phyloP scores from a whole-genome alignment of 2,888 invertebrate genomes.

The Eupithecia dodoneata region DNA sequence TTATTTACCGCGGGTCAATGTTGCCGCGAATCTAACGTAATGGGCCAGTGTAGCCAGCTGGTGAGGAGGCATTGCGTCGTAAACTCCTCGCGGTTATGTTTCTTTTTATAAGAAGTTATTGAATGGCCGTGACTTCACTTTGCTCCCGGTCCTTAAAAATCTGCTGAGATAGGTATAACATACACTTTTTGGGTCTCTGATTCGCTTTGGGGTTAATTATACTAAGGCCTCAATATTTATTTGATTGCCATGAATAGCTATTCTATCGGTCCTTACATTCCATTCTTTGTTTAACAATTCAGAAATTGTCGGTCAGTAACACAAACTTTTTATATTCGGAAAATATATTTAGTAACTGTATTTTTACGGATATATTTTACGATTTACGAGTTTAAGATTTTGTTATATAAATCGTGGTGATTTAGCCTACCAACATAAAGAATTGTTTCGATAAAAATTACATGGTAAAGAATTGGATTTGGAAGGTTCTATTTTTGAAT shows the following conservation, averaged over 20 bases:
- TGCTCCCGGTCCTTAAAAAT: not conserved
- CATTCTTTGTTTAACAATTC: not conserved
- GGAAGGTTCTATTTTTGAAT: not conserved
- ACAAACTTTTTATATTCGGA: not conserved
- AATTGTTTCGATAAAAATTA: not conserved
- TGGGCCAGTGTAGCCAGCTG: conserved; percentile 36
- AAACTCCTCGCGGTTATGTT: conserved; percentile 26
- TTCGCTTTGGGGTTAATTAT: not conserved
- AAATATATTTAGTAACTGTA: not conserved
- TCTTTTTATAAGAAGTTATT: conserved; percentile 15
- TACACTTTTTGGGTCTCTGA: not conserved
- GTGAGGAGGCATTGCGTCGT: conserved; percentile 30
- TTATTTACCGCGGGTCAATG: conserved; percentile 46
- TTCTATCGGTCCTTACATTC: not conserved
- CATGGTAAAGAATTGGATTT: not conserved
- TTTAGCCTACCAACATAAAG: not conserved
- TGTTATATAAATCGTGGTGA: not conserved
- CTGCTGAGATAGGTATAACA: not conserved
- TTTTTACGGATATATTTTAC: not conserved
- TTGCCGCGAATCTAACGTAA: conserved; percentile 38
- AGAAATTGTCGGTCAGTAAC: not conserved
- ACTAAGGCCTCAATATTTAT: not conserved
- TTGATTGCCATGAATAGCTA: not conserved
- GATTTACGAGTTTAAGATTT: not conserved
- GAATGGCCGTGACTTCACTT: conserved; percentile 4